Evolutionary conservation across 2,797 vertebrate species (phyloP), one percentile per base, ranked within the genome.

Genomic region (Pseudotriccus pelzelni): DNA sequence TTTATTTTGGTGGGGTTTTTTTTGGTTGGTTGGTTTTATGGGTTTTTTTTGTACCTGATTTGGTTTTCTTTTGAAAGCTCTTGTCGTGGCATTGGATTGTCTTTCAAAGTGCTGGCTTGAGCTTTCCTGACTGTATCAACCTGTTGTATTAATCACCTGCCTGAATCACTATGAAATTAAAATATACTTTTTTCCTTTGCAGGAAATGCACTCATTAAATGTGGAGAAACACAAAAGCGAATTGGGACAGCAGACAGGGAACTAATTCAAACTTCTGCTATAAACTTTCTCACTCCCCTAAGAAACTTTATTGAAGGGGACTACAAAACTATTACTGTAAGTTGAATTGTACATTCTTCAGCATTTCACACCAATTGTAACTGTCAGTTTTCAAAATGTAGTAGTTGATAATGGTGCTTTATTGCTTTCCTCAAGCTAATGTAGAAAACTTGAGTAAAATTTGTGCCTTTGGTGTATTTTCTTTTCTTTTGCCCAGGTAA

Each of bases 291-390:
- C 83, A 99, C 99, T 76, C 99, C 99, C 41, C 98, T 99, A 96
- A 98, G 99, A 97, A 99, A 99, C 97, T 99, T 99, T 93, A 98
- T 99, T 72, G 99, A 99, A 97, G 99, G 99, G 46, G 99, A 99
- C 97, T 99, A 99, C 95, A 99, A 99, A 98, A 99, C 99, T 90
- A 99, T 99, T 97, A 97, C 99, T 98, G 99, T 99, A 97, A 99
- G 99, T 97, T 95, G 68, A 94, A 84, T 62, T 79, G 19, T 74
- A 52, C 10, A 11, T 93, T 64, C 39, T 49, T 95, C 49, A 96
- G 49, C 73, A n/a, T 94, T 77, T 81, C 76, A 84, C 60, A 89
- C 18, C 62, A 86, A 18, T 88, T 80, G 11, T 50, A 66, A 87
- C 39, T 47, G 19, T 83, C 14, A 19, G 16, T 39, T n/a, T 74